These are phyloP conservation scores for Crotalus adamanteus DNA, from an alignment of 2,797 vertebrate species.

Conservation along the genomic window DNA sequence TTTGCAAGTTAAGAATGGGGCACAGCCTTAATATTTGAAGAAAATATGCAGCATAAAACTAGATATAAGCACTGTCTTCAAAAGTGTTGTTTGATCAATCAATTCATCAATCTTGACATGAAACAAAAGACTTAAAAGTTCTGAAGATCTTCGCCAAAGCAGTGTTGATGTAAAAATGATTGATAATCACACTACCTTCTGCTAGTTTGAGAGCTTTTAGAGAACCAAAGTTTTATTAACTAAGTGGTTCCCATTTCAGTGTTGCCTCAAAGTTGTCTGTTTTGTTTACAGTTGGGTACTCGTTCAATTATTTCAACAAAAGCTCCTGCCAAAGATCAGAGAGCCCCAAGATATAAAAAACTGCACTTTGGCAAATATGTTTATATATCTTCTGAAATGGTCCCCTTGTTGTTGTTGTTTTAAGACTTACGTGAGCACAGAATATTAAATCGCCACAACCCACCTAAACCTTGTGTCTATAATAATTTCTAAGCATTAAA, in stretches of 20 bases:
- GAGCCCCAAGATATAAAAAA: neutral
- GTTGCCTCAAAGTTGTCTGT: neutral
- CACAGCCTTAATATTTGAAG: neutral
- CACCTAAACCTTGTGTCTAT: constrained; percentile 14
- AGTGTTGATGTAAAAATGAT: neutral
- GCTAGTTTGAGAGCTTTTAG: neutral
- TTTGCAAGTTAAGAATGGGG: neutral
- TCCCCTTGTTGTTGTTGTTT: neutral
- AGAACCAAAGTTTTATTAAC: neutral
- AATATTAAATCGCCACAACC: constrained; percentile 8
- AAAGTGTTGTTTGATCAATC: neutral
- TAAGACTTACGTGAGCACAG: neutral
- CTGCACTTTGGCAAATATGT: constrained; percentile 15
- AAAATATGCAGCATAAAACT: neutral
- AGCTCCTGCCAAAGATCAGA: neutral
- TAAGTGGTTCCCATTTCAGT: neutral
- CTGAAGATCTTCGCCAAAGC: neutral
- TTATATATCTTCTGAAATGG: neutral
- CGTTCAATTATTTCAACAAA: neutral
- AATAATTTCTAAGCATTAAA: constrained; percentile 35
- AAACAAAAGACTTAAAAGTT: neutral
- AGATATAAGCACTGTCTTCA: neutral
- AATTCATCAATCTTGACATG: neutral
- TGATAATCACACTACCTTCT: neutral
- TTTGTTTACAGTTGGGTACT: neutral